Conservation (phyloP, 2,888 invertebrate species). For the Drosophila dives region DNA sequence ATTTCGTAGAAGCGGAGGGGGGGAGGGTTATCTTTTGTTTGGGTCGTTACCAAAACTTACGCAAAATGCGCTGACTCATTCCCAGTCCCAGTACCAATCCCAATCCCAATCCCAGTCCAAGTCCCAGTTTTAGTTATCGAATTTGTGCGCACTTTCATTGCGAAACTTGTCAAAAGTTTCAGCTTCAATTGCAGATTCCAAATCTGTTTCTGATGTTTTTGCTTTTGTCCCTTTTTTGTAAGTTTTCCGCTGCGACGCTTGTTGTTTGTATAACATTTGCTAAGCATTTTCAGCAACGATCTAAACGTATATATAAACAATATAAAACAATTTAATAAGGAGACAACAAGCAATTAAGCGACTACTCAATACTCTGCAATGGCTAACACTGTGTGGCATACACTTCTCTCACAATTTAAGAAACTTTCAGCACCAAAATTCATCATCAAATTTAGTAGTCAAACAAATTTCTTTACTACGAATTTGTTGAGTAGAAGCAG, state of each 20-base stretch:
- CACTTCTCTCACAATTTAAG: not conserved
- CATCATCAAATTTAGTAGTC: no score
- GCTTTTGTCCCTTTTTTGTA: conserved; percentile 16
- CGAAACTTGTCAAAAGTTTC: conserved; percentile 21
- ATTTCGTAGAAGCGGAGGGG: not conserved
- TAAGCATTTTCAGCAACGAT: not conserved
- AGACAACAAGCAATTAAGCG: not conserved
- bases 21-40: not conserved
- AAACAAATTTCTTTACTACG: no score
- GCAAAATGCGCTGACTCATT: conserved; percentile 48
- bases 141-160: conserved; percentile 32
- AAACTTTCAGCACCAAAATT: not conserved
- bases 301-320: not conserved
- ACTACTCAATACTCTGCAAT: not conserved
- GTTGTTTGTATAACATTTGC: not conserved
- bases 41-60: conserved; percentile 31
- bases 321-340: not conserved
- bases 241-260: conserved; percentile 30
- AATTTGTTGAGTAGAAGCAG: no score
- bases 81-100: not conserved
- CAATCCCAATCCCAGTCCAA: not conserved
- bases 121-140: conserved; percentile 10
- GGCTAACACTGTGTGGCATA: not conserved
- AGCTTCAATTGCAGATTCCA: conserved; percentile 11
- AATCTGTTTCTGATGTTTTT: conserved; percentile 14